Evolutionary conservation across 2,113 vertebrate genomes (phyloP), one percentile per base, ranked within the genome.

Genomic region (Erinaceus europaeus): DNA sequence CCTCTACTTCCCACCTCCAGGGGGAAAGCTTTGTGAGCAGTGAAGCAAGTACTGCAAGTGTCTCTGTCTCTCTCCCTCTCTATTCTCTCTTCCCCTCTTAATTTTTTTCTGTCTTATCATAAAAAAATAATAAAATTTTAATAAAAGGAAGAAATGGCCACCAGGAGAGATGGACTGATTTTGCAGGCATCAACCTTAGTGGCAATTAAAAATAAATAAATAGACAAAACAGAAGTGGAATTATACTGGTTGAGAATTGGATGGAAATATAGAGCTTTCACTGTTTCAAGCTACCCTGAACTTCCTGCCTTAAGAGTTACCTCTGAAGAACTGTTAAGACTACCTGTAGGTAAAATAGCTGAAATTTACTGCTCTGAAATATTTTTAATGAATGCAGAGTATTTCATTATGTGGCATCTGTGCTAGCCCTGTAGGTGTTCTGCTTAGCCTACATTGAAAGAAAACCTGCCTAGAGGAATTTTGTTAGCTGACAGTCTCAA

Each of bases 361-460:
- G 80, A 75, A 91, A 52, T 68, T 77, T 36, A 61, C 7, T 64
- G 17, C 23, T 84, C 0, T 4, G n/a, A 75, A 42, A 68, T 50
- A 68, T 79, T 40, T 93, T 75, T 72, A 79, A 74, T 78, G 69
- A 6, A 57, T 89, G 29, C 7, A 74, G 32, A 48, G 25, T 87
- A 52, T 87, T 88, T 55, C 18, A 21, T 78, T 65, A 21, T 36
- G 11, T 79, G 68, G 29, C 27, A 17, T 57, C 32, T 48, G 5
- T 78, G 55, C 74, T 8, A 72, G 25, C 52, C 9, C 15, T 53
- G 13, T 50, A 69, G 23, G 11, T 61, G 32, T 90, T 86, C 23
- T 89, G 18, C 40, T 80, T 88, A 36, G 7, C 75, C 2, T 84
- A 4, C 36, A 46, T 82, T 67, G 25, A 79, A 74, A 75, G 50